Conservation (phyloP, 2,113 vertebrate genomes). For the Protomyctophum bolini region DNA sequence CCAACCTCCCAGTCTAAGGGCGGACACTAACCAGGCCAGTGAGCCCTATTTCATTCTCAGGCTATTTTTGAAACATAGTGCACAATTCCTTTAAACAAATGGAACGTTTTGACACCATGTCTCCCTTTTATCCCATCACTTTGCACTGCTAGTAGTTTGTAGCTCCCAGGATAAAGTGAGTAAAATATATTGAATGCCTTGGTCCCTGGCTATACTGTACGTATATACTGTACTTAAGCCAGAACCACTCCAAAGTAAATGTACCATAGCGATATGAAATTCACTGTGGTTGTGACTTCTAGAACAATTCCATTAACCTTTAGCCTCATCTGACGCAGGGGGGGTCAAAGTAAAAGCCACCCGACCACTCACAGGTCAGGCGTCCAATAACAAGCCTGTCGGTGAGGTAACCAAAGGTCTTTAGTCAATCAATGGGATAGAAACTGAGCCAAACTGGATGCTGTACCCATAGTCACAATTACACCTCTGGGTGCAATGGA, state of each 20-base stretch:
- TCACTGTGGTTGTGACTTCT: conserved; percentile 40
- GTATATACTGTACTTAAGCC: conserved; percentile 22
- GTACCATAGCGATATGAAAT: conserved; percentile 34
- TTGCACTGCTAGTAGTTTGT: conserved; percentile 25
- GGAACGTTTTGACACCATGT: neutral
- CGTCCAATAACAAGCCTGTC: conserved; percentile 39
- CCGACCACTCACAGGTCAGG: conserved; percentile 60
- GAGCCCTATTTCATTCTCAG: neutral
- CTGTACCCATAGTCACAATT: conserved; percentile 2
- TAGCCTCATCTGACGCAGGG: conserved; percentile 50
- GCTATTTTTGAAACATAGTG: neutral
- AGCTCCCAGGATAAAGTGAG: conserved; percentile 13
- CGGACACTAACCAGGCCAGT: neutral
- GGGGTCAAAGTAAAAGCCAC: conserved; percentile 47
- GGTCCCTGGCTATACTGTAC: no score
- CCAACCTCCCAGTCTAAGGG: no score
- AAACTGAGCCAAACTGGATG: conserved; percentile 21
- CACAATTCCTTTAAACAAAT: neutral
- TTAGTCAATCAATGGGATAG: conserved; percentile 32
- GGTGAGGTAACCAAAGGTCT: conserved; percentile 25
- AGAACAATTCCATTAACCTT: conserved; percentile 60
- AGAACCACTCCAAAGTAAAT: conserved; percentile 38
- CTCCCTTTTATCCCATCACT: conserved; percentile 2
- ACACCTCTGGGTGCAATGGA: neutral
- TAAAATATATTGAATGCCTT: conserved; percentile 25